Evolutionary conservation across 2,888 invertebrate genomes (phyloP).

Genomic region (Drepanosiphum platanoidis): DNA sequence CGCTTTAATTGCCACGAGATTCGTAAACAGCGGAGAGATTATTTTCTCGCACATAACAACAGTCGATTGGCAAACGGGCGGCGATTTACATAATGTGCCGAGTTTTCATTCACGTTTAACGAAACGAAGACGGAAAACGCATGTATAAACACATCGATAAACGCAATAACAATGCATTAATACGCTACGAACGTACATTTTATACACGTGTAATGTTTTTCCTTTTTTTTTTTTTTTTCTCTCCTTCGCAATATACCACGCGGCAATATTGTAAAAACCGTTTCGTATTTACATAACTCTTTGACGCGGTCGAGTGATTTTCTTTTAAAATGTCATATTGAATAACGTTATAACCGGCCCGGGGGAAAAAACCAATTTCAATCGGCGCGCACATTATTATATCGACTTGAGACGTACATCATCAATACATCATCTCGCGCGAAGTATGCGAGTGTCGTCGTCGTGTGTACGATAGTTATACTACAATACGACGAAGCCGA

Average conservation of each 20-base stretch:
- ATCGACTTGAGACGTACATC: too few species aligned
- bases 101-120: too few species aligned
- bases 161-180: too few species aligned
- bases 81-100: too few species aligned
- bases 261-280: not conserved
- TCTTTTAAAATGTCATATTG: not conserved
- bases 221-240: too few species aligned
- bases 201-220: too few species aligned
- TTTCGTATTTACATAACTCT: conserved; percentile 2
- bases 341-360: too few species aligned
- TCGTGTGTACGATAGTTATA: not conserved
- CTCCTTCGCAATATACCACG: too few species aligned
- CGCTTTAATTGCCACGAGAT: not conserved
- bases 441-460: not conserved
- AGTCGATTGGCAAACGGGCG: not conserved
- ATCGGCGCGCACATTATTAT: not conserved
- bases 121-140: too few species aligned
- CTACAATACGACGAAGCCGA: not conserved
- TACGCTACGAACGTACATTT: too few species aligned
- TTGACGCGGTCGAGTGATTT: not conserved
- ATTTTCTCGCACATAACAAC: not conserved
- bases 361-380: not conserved
- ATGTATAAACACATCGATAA: too few species aligned
- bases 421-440: not conserved
- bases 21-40: not conserved